Percentiles rank a stretch among this genome's conserved stretches.
Evolutionary conservation across 2,113 vertebrate species (phyloP).

Genomic region (Stigmatopora nigra): DNA sequence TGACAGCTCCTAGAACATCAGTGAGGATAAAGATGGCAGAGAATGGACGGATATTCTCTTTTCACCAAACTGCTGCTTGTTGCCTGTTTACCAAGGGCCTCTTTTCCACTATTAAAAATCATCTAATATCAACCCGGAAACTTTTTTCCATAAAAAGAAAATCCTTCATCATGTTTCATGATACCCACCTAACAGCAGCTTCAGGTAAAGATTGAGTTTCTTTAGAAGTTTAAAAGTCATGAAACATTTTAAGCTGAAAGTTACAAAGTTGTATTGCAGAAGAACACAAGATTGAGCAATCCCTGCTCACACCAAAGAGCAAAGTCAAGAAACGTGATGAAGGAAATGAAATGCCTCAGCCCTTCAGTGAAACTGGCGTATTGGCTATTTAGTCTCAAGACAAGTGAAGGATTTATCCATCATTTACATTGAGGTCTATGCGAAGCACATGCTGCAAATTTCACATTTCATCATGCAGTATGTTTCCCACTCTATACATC

Average conservation of each 20-base stretch:
- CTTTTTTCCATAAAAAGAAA: not conserved
- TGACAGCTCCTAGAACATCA: no score
- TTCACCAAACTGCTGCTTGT: no score
- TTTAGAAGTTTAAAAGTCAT: not conserved
- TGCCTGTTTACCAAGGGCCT: no score
- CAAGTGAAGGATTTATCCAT: not conserved
- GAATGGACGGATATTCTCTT: no score
- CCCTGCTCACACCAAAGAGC: not conserved
- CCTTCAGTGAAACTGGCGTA: not conserved
- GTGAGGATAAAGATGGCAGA: no score
- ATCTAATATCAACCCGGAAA: not conserved
- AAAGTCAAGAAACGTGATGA: not conserved
- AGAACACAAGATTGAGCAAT: not conserved
- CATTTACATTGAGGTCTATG: no score
- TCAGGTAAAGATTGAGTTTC: slow-evolving; percentile 1
- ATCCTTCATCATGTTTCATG: not conserved
- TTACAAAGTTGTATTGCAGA: not conserved
- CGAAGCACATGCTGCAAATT: no score
- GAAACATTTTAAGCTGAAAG: not conserved
- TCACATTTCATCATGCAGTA: no score
- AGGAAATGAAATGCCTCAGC: not conserved
- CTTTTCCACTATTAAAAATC: no score
- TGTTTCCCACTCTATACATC: not conserved
- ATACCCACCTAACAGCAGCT: not conserved
- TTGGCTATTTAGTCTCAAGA: no score